Base-by-base conservation (phyloP, 2,797 vertebrate species). In the Peromyscus melanophrys region DNA sequence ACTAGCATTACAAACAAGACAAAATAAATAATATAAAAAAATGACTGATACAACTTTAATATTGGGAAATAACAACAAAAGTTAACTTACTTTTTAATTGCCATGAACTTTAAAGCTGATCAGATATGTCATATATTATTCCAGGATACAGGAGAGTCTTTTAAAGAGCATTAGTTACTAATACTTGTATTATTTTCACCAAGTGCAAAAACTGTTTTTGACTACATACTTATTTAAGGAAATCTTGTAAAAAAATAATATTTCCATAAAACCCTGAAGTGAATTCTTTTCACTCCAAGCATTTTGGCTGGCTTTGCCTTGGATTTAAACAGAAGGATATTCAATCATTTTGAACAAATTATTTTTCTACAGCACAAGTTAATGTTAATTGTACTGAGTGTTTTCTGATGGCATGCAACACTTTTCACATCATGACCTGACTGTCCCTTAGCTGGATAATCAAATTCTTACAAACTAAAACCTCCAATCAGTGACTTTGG, bases 11-110 rank as follows among this genome's bases (percentile, higher is more conserved):
- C 63, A 95, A 97, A 97, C 37, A 83, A 52, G 59, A 89, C 3
- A 83, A 31, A 8, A 43, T 25, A 43, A 43, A 91, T n/a, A 94
- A 97, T 97, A 94, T 63, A 98, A 98, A 96, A 96, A 96, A 98
- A 97, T 96, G 3, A 97, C 96, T 95, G 87, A 96, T 77, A 10
- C 75, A 67, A 98, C n/a, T 34, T 80, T 16, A 95, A 71, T 96
- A 59, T 96, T 94, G 67, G 14, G 40, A 87, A 97, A 59, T 88
- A 71, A 10, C 83, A 92, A 14, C 1, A 80, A 95, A 82, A 52
- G 84, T 90, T n/a, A 63, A 7, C 16, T 76, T 65, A 63, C 93
- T 92, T 96, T 19, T 57, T 34, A 6, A 49, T 57, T 95, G 4
- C 31, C 94, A 91, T 77, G 81, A 87, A 52, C 52, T 46, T 25